Conservation (phyloP, 2,888 invertebrate species). For the Brachyopa scutellaris region DNA sequence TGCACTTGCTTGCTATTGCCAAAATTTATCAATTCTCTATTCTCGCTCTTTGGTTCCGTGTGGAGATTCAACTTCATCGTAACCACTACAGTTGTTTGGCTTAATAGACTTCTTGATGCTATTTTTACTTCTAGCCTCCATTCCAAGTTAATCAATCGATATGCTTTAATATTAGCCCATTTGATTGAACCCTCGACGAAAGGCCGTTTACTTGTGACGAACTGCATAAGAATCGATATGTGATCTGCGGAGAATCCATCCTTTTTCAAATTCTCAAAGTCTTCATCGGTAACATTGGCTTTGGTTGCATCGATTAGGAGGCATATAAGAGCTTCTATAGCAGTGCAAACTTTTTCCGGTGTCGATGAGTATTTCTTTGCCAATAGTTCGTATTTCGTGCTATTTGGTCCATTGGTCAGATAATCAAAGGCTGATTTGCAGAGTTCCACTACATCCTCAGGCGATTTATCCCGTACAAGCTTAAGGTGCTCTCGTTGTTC, state of each 20-base stretch:
- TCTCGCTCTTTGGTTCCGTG: constrained; percentile 80
- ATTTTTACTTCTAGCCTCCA: constrained; percentile 87
- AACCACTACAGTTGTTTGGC: constrained; percentile 84
- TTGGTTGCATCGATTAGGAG: constrained; percentile 88
- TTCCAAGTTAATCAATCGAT: constrained; percentile 83
- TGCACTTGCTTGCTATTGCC: constrained; percentile 74
- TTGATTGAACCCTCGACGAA: constrained; percentile 80
- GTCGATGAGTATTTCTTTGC: constrained; percentile 83
- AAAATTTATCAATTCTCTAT: constrained; percentile 77
- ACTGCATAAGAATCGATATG: constrained; percentile 78
- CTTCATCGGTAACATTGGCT: constrained; percentile 83
- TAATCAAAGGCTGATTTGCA: constrained; percentile 86
- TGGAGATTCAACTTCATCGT: constrained; percentile 84
- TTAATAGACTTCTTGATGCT: constrained; percentile 84
- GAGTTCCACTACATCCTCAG: constrained; percentile 85
- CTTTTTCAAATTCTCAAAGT: constrained; percentile 75
- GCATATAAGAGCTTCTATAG: constrained; percentile 89
- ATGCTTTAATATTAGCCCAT: constrained; percentile 78
- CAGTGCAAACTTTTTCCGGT: constrained; percentile 82
- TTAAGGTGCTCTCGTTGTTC: constrained; percentile 84
- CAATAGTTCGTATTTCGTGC: constrained; percentile 82
- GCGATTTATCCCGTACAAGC: constrained; percentile 83
- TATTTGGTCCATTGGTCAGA: constrained; percentile 84
- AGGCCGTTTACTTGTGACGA: constrained; percentile 78
- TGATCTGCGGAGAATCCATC: constrained; percentile 77